Conservation (phyloP, 2,888 invertebrate genomes). For the Nephrotoma appendiculata region DNA sequence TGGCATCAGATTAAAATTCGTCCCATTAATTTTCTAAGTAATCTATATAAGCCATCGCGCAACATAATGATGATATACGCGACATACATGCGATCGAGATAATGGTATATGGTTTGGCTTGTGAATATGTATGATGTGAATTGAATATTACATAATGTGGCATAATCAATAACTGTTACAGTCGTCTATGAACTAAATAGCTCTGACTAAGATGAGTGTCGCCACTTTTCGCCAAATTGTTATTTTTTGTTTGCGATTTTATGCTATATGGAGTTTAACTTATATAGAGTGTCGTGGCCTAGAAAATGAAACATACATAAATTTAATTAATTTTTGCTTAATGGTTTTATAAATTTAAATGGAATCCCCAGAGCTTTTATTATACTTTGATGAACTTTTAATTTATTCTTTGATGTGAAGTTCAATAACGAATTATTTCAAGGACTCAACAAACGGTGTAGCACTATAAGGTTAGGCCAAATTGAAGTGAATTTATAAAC, state of each 20-base stretch:
- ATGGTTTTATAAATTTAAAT: too few species aligned
- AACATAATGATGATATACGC: background rate
- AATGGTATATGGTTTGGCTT: background rate
- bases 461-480: too few species aligned
- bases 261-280: background rate
- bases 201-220: background rate
- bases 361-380: too few species aligned
- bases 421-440: too few species aligned
- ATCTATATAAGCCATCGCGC: background rate
- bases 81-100: background rate
- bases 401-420: too few species aligned
- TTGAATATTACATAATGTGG: background rate
- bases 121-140: background rate
- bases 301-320: too few species aligned
- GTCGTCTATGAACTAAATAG: background rate
- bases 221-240: background rate
- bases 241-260: background rate
- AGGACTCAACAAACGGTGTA: too few species aligned
- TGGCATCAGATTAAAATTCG: background rate
- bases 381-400: too few species aligned
- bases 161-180: background rate
- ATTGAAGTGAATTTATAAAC: too few species aligned
- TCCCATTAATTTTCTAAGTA: background rate
- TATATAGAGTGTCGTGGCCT: too few species aligned
- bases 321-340: too few species aligned